Evolutionary conservation across 35 echinoderm and acorn worm species (phyloP), one percentile per base, ranked within the genome.

Genomic region (Apostichopus japonicus): DNA sequence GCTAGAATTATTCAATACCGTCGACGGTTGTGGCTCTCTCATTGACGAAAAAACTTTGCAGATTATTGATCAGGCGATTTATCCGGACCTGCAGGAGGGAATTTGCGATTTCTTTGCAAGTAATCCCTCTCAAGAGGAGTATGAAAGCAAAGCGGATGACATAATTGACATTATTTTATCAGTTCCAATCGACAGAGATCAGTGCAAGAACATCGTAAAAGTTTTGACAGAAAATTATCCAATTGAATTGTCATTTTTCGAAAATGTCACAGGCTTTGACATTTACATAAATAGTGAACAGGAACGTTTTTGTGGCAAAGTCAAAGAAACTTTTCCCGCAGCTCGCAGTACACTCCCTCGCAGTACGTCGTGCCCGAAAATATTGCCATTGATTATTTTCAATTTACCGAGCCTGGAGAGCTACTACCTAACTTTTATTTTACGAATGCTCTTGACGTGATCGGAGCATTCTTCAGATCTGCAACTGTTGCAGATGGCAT

Each of bases 401-500:
- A 0, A 54, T 25, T 25, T 71, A 57, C 13, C 19, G 63, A 62
- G 23, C 79, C 62, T 10, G 86, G 86, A 24, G 21, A 72, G 16
- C 0, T 75, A 5, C 86, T 89, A 3, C 61, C 86, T 33, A 54
- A 75, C 33, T 89, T 89, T 25, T 72, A 25, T 25, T 89, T 89
- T 24, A 54, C 44, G 13, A 62, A 89, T 33, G 86, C 86, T 53
- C 23, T 72, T 52, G 27, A 72, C 62, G 62, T 89, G 2, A 9
- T 75, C 14, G 86, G 86, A 72, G 86, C 86, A 4, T 72, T 89
- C 17, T 15, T 89, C 10, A 56, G 62, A 15, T 23, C 86, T 72
- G 86, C 25, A n/a, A 89, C 56, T 65, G 55, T 89, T 72, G 11
- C 51, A 70, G 67, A 89, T 24, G 67, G 86, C 25, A 44, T 9